Evolutionary conservation across 2,797 vertebrate species (phyloP).

Genomic region (Harpagifer antarcticus): DNA sequence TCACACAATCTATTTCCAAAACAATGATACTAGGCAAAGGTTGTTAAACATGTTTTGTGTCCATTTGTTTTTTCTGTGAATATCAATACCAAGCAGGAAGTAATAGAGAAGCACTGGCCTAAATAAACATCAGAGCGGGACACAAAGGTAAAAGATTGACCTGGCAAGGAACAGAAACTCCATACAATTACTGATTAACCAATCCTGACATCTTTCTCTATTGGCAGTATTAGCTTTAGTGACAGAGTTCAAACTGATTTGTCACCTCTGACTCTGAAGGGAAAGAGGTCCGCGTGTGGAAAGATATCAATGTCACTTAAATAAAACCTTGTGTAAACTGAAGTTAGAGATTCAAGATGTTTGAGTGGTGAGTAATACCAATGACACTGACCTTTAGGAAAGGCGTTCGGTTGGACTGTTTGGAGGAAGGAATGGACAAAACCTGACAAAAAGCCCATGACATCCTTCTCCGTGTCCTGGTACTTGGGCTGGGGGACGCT

Average conservation of each 20-base stretch:
- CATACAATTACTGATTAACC: conserved; percentile 44
- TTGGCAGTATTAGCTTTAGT: not conserved
- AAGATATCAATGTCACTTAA: conserved; percentile 26
- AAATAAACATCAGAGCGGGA: not conserved
- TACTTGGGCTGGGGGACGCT: conserved; percentile 73
- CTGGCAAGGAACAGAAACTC: not conserved
- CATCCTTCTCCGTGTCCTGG: not conserved
- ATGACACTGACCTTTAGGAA: conserved; percentile 86
- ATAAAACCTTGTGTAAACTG: not conserved
- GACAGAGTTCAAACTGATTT: not conserved
- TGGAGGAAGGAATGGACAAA: conserved; percentile 86
- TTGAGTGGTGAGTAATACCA: not conserved
- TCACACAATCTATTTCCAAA: not conserved
- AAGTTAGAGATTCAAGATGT: not conserved
- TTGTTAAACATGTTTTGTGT: not conserved
- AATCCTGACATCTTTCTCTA: not conserved
- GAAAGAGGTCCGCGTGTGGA: not conserved
- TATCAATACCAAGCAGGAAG: conserved; percentile 31
- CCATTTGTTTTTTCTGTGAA: conserved; percentile 25
- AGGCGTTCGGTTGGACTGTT: conserved; percentile 86
- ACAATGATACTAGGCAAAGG: conserved; percentile 2
- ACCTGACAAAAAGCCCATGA: conserved; percentile 69
- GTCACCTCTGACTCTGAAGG: not conserved
- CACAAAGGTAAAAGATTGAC: conserved; percentile 60
- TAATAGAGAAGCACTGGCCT: not conserved